Conservation (phyloP, 2,888 invertebrate species). For the Oeneis ivallda region DNA sequence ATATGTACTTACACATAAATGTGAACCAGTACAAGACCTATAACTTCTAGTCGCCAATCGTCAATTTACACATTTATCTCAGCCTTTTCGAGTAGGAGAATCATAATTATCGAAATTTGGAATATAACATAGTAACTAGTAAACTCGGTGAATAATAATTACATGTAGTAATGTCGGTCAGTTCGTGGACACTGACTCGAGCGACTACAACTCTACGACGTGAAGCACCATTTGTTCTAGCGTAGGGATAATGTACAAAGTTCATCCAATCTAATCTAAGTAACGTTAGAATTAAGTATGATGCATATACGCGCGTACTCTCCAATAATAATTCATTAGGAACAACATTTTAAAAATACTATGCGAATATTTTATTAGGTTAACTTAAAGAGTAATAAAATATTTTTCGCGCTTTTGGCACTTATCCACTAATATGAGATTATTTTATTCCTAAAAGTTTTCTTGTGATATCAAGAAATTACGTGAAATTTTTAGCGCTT, state of each 20-base stretch:
- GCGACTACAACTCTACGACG: constrained; percentile 68
- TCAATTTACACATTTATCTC: constrained; percentile 74
- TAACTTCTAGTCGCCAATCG: constrained; percentile 69
- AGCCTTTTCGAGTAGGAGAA: constrained; percentile 81
- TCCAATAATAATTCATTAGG: constrained; percentile 75
- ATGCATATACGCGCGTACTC: constrained; percentile 68
- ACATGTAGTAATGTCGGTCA: constrained; percentile 53
- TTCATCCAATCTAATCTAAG: constrained; percentile 74
- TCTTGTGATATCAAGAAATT: constrained; percentile 13
- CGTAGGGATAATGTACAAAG: constrained; percentile 81
- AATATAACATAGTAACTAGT: constrained; percentile 78
- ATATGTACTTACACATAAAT: constrained; percentile 51
- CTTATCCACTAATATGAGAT: constrained; percentile 63
- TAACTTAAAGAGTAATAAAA: constrained; percentile 63
- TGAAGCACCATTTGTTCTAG: constrained; percentile 82
- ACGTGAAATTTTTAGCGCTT: constrained; percentile 15
- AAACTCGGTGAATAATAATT: constrained; percentile 73
- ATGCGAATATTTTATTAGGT: constrained; percentile 68
- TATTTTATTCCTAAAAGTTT: constrained; percentile 29
- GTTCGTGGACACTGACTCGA: constrained; percentile 45
- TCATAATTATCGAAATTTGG: constrained; percentile 70
- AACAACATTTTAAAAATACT: constrained; percentile 79
- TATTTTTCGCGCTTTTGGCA: constrained; percentile 74
- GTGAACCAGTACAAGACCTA: constrained; percentile 56
- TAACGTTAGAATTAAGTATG: constrained; percentile 71